Base-by-base conservation (phyloP, 92 coral and sea anemone species). In the Siderastrea radians region DNA sequence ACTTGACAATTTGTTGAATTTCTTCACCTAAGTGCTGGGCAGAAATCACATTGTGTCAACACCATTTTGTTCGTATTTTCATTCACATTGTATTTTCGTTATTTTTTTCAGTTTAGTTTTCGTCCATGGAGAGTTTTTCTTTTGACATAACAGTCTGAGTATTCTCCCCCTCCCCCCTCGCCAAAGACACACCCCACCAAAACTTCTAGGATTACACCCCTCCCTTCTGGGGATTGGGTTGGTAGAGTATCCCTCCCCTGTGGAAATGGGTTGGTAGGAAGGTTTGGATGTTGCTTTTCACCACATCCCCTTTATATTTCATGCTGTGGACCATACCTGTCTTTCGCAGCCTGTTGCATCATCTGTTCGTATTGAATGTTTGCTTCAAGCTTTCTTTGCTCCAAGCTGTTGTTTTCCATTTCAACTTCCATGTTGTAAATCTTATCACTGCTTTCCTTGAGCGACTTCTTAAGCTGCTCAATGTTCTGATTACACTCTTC, bases 391-490 rank as follows among this genome's bases (percentile, higher is more conserved):
- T 93, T 89, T 62, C 84, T 92, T 38, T 82, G 86, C 84, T 94
- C 98, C 79, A 96, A 79, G 61, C 82, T 88, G 50, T 59, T 67
- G 79, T 89, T 92, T 85, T 92, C 94, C 82, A 98, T 58, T 53
- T 94, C 94, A 83, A 89, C 87, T 26, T 91, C 93, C 91, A 95
- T 80, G 19, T 89, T 66, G 60, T 88, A 85, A 57, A 88, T 89
- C 79, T 96, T 89, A 75, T 92, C 95, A 57, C 95, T 93, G 59
- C 95, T 89, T 4, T 90, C 94, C 61, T 89, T 89, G 48, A 95
- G 88, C 26, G 85, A 81, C 64, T 86, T 81, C 57, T 88, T 93
- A 45, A 95, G 88, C 45, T 84, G 84, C 11, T 86, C 92, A 7
- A 88, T 87, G 51, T 68, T 81, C 80, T 73, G 85, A 51, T 74